These are phyloP conservation scores for Eulithis prunata DNA, from an alignment of 2,888 invertebrate species.

Conservation along the genomic window DNA sequence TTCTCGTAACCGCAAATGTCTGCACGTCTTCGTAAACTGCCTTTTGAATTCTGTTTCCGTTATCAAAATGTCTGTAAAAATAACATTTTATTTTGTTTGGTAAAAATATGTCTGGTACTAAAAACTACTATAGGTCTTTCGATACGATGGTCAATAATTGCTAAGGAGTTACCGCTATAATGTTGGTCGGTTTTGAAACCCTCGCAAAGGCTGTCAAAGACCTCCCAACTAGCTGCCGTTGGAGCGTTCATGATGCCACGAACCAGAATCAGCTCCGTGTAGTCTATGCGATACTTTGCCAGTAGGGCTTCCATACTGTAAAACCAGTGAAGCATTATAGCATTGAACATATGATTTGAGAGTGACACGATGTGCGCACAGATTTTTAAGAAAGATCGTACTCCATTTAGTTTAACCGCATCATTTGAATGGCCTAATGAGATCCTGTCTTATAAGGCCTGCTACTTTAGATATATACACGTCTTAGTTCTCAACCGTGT, in stretches of 20 bases:
- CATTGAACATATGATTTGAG: too few species aligned
- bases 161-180: conserved; percentile 48
- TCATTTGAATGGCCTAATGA: too few species aligned
- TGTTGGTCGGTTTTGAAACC: conserved; percentile 78
- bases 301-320: conserved; percentile 95
- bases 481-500: too few species aligned
- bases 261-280: conserved; percentile 94
- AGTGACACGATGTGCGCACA: too few species aligned
- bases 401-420: too few species aligned
- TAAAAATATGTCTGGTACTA: too few species aligned
- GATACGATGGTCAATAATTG: too few species aligned
- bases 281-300: conserved; percentile 96
- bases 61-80: conserved; percentile 52
- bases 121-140: too few species aligned
- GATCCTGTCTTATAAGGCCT: too few species aligned
- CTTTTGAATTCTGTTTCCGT: conserved; percentile 88
- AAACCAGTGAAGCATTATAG: conserved; percentile 3
- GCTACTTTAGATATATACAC: too few species aligned
- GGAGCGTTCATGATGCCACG: conserved; percentile 93
- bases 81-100: not conserved
- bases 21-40: conserved; percentile 92
- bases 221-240: conserved; percentile 85
- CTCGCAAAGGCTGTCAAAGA: conserved; percentile 88
- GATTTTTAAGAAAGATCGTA: too few species aligned
- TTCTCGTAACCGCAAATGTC: conserved; percentile 95